Base-by-base conservation (phyloP, 2,113 vertebrate species). In the Carettochelys insculpta region DNA sequence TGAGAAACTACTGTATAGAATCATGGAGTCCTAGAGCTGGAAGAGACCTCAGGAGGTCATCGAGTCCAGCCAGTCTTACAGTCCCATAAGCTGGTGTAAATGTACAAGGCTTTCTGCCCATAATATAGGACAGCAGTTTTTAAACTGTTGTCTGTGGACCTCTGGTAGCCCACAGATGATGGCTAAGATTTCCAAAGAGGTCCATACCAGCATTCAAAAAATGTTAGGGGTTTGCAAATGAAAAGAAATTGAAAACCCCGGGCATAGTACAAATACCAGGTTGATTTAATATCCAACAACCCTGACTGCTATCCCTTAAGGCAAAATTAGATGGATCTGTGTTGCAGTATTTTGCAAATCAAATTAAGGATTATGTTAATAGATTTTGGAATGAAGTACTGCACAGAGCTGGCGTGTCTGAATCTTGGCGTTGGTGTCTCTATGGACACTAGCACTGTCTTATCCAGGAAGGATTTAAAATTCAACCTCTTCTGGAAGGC, bases 291-390 rank as follows among this genome's bases (percentile, higher is more conserved):
- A 91, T 77, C 84, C 80, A 75, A 9, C 0, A 2, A 94, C 73
- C 38, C 53, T 76, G 68, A 52, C 75, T 85, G 11, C 38, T 90
- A 90, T 95, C 87, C 91, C 96, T 94, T 92, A 96, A 96, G 97
- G 95, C 94, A 93, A 96, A 92, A 87, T 94, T 93, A 82, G 82
- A 85, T 88, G 86, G 94, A 80, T 95, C 87, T 93, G 91, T 89
- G 94, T 93, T 96, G 90, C 91, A 95, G 90, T 93, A 90, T 94
- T 96, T 94, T 91, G 80, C 89, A 96, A 96, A 97, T 96, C 90
- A 95, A 93, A 97, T 96, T 96, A 95, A 89, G 4, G 0, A 78
- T 58, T 73, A 73, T 82, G 43, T 97, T 95, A 97, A 97, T 89
- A 88, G 96, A 78, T 94, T 95, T 94, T 96, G 90, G 96, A 90